A percentile compares a stretch with the other conserved stretches of the same genome.
Conservation (phyloP, 2,888 invertebrate species). For the Empis livida region DNA sequence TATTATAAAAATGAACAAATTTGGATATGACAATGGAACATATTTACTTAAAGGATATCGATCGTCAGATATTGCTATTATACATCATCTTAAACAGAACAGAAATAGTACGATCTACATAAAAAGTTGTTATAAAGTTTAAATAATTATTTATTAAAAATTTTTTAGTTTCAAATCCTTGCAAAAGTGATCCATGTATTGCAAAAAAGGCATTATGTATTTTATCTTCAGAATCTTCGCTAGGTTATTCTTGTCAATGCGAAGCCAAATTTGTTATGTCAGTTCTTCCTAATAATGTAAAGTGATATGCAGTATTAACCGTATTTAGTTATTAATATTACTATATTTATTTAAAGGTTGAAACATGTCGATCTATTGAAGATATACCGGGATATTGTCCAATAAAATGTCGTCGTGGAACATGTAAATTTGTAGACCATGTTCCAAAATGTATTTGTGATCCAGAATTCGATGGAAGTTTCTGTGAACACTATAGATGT, state of each 20-base stretch:
- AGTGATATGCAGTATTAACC: not conserved
- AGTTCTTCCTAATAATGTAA: too few relatives aligned
- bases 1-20: conserved; percentile 52
- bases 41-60: conserved; percentile 44
- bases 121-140: not conserved
- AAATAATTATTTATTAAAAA: not conserved
- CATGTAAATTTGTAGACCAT: conserved; percentile 40
- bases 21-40: conserved; percentile 44
- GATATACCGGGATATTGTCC: conserved; percentile 37
- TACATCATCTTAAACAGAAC: conserved; percentile 52
- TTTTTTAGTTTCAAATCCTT: conserved; percentile 42
- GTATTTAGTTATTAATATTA: not conserved
- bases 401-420: conserved; percentile 47
- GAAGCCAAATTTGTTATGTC: conserved; percentile 40
- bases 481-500: conserved; percentile 57
- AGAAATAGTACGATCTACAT: conserved; percentile 31
- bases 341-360: conserved; percentile 11
- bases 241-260: conserved; percentile 40
- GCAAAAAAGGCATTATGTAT: conserved; percentile 46
- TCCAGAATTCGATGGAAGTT: conserved; percentile 48
- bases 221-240: conserved; percentile 35
- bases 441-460: conserved; percentile 52
- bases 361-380: conserved; percentile 25
- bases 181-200: conserved; percentile 45
- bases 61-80: conserved; percentile 50